Evolutionary conservation across 2,113 vertebrate species (phyloP).

Genomic region (Ornithorhynchus anatinus): DNA sequence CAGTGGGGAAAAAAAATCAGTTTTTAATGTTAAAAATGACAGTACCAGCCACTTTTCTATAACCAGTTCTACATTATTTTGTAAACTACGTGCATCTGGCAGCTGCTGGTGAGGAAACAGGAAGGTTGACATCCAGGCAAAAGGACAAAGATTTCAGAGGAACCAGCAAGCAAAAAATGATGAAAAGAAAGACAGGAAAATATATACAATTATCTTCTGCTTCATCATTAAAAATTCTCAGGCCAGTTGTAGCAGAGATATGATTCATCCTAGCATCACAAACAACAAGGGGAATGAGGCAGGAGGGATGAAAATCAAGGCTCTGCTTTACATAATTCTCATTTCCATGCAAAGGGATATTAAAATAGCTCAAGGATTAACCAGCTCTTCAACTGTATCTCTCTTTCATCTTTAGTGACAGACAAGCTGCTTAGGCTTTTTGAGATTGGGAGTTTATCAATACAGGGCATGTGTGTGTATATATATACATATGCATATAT

Average conservation of each 20-base stretch:
- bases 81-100: constrained; percentile 8
- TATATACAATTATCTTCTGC: constrained; percentile 23
- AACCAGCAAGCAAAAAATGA: constrained; percentile 17
- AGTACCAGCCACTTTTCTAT: constrained; percentile 14
- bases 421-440: constrained; percentile 4
- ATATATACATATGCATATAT: no score
- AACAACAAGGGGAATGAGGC: neutral
- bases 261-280: constrained; percentile 1
- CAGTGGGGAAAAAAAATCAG: no score
- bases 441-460: constrained; percentile 5
- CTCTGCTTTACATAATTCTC: constrained; percentile 33
- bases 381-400: constrained; percentile 3
- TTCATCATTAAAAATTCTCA: constrained; percentile 11
- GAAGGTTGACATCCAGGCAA: constrained; percentile 25
- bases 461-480: no score
- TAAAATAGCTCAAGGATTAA: constrained; percentile 25
- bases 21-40: constrained; percentile 2
- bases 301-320: neutral
- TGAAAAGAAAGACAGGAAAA: constrained; percentile 23
- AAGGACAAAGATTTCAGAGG: neutral
- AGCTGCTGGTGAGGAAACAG: neutral
- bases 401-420: neutral
- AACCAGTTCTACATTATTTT: neutral
- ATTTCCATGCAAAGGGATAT: constrained; percentile 39
- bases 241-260: constrained; percentile 14